Evolutionary conservation across 1,140 invertebrate species (phyloP), one percentile per base, ranked within the genome.

Genomic region (Arctopsyche grandis): DNA sequence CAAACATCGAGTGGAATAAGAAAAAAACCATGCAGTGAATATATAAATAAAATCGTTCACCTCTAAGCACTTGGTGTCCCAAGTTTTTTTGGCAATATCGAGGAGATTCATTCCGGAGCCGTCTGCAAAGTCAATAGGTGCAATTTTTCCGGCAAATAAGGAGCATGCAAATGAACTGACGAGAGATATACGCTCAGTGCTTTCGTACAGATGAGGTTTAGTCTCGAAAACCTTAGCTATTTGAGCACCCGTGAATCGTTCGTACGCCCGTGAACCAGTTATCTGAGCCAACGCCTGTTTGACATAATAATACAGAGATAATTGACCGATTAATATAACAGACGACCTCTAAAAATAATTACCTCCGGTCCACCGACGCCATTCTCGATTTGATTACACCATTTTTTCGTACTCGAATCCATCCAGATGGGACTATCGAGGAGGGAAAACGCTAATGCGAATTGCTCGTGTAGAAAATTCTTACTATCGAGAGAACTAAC

Each of bases 51-150:
- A 44, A 24, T 21, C 4, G 16, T 66, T 85, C 7, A 89, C 94
- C 87, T 96, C 90, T 5, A 98, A 85, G 84, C 95, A 93, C 21
- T 90, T 84, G 38, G 91, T 85, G 78, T 92, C 90, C 98, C 97
- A 99, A 52, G 89, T 88, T 88, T 94, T 95, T 0, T 85, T 91
- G 43, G 87, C 90, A 48, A 99, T 96, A 86, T 99, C 93, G 77
- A 99, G 87, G 14, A 99, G 89, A 88, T 99, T 99, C 97, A 98
- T 99, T 29, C 98, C 98, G 3, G 97, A 98, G 0, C 93, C 97
- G 89, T 99, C 98, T 0, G 96, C 93, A 80, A 91, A 91, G 86
- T 99, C 98, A 69, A 99, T 97, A 0, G 95, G 92, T 0, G 96
- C 97, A 84, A 97, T 95, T 83, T 92, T 89, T 0, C 97, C 97